Base-by-base conservation (phyloP, 2,113 vertebrate genomes). In the Neomonachus schauinslandi region DNA sequence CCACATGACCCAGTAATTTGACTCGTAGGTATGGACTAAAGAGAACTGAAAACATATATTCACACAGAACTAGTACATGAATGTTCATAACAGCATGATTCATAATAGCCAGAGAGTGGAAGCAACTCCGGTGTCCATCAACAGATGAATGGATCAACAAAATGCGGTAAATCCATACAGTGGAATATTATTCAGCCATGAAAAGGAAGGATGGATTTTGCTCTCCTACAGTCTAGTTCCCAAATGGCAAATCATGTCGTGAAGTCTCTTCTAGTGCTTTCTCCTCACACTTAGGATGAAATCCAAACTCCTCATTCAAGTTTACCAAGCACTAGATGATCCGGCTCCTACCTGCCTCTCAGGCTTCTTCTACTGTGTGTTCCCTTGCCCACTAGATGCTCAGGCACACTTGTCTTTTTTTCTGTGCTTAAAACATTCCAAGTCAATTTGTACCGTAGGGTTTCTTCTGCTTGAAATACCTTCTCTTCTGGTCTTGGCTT, bases 401-500 rank as follows among this genome's bases (percentile, higher is more conserved):
- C 16, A 76, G n/a, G 12, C 49, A 63, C 9, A 7, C 46, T 89
- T 55, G 10, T 84, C 49, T 55, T 15, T 91, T 67, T 67, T 61
- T 51, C 67, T 42, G 4, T 67, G 88, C 36, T 65, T 63, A n/a
- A 46, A 65, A 77, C 53, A 94, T 86, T 49, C 19, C 87, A 67
- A 57, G 39, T 90, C 92, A 49, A 53, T 61, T 63, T 95, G 51
- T 71, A 49, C 39, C 3, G 76, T 53, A 36, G 24, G 31, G 19
- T 89, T 71, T 82, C 33, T 79, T 96, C 61, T 94, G 42, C 33
- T 88, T 28, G 69, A 81, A 53, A 57, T 95, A 33, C 33, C 87
- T 94, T 93, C 72, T 24, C 19, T 84, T 74, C 72, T 13, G 39
- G 72, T 46, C 22, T 65, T n/a, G 9, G 53, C 21, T 63, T 89